Evolutionary conservation across 2,113 vertebrate species (phyloP).

Genomic region (Pica pica): DNA sequence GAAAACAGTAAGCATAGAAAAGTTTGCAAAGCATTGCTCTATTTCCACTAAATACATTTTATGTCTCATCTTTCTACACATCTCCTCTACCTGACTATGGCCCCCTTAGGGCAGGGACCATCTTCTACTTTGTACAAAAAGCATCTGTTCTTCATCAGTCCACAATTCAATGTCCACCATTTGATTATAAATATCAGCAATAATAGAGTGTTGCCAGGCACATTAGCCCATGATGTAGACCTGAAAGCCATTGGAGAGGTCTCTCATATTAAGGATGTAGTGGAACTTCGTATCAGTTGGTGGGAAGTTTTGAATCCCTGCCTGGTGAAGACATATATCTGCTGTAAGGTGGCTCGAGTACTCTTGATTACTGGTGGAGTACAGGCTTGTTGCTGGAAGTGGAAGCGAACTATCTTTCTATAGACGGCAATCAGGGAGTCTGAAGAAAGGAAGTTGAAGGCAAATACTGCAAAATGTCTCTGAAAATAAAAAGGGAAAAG

Average conservation of each 20-base stretch:
- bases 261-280: constrained; percentile 77
- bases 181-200: neutral
- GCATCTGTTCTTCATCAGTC: neutral
- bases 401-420: constrained; percentile 72
- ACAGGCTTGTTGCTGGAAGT: constrained; percentile 73
- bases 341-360: constrained; percentile 64
- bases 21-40: neutral
- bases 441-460: constrained; percentile 76
- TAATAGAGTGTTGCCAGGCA: neutral
- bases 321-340: constrained; percentile 70
- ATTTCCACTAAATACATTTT: neutral
- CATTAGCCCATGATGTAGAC: neutral
- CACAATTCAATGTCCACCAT: neutral
- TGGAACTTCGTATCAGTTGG: constrained; percentile 79
- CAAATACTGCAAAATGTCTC: constrained; percentile 82
- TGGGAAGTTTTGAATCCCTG: constrained; percentile 70
- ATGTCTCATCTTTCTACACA: neutral
- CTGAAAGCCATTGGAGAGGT: constrained; percentile 80
- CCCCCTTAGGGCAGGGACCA: neutral
- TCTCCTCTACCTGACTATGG: too few relatives aligned
- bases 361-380: constrained; percentile 51
- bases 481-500: constrained; percentile 44
- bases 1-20: neutral
- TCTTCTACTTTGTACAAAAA: neutral
- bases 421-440: constrained; percentile 74